Evolutionary conservation across 2,888 invertebrate genomes (phyloP), one percentile per base, ranked within the genome.

Genomic region (Tridacna gigas): DNA sequence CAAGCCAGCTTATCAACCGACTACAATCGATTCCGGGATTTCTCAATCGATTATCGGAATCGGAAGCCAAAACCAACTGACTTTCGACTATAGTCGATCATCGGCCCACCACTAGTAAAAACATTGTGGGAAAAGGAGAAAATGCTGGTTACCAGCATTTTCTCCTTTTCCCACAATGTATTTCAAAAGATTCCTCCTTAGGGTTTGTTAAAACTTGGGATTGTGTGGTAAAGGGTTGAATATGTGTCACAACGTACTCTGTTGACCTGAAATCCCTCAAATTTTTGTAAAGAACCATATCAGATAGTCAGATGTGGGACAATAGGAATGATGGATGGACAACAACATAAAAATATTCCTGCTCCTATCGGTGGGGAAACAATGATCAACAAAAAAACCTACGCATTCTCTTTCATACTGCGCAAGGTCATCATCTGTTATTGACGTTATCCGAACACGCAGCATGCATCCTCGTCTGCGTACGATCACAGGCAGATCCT

Each of bases 401-500:
- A 86, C 87, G 66, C 81, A 87, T 79, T 81, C 83, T 75, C 75
- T 85, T 45, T 88, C 85, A 79, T 82, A 88, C 15, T 81, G 76
- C n/a, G 81, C 85, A 2, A 88, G 71, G 78, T 88, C 87, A 60
- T 84, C 86, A 67, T 93, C 93, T 9, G 90, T 90, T 26, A 93
- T 91, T 37, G 93, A 93, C 0, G 93, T 92, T 47, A 94, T 94
- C 69, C 93, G 87, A 20, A 94, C 93, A 11, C 92, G 88, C 22
- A 94, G 86, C 65, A 90, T 93, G 77, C 93, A 93, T 48, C 94
- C 94, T 11, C 94, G 89, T 15, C 94, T 82, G 20, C 94, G 77
- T 20, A 94, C 92, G 77, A 94, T 94, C 26, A 94, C 94, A 0
- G 94, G 94, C 3, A 93, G 89, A 37, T 93, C 94, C 84, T 94